These are phyloP conservation scores for Brotula barbata DNA, from an alignment of 2,797 vertebrate genomes.

Conservation along the genomic window DNA sequence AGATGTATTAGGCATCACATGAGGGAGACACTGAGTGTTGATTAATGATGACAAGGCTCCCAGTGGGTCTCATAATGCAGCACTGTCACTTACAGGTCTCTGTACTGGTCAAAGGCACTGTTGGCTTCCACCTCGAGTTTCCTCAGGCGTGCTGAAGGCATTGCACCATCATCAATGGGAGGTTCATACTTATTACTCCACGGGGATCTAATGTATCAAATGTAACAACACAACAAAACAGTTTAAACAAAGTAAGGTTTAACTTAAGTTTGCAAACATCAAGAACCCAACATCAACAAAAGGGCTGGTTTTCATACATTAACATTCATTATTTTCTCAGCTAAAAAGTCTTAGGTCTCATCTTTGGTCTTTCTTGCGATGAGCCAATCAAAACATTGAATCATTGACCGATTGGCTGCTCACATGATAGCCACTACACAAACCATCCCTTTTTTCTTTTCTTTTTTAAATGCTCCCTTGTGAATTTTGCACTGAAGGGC, in stretches of 20 bases:
- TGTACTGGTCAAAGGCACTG: conserved; percentile 99
- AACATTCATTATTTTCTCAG: too few relatives aligned
- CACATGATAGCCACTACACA: background rate
- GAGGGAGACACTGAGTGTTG: background rate
- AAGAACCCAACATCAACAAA: too few relatives aligned
- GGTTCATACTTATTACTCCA: conserved; percentile 99
- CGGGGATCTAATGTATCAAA: conserved; percentile 84
- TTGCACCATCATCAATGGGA: conserved; percentile 96
- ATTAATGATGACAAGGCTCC: conserved; percentile 1
- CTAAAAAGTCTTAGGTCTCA: too few relatives aligned
- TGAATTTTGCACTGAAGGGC: too few relatives aligned
- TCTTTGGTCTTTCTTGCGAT: too few relatives aligned
- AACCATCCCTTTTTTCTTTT: background rate
- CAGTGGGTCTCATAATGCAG: too few relatives aligned
- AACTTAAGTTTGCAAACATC: too few relatives aligned
- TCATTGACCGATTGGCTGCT: too few relatives aligned
- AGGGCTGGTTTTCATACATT: too few relatives aligned
- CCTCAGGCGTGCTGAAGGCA: conserved; percentile 95
- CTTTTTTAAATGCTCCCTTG: too few relatives aligned
- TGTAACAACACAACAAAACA: background rate
- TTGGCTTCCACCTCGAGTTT: conserved; percentile 99
- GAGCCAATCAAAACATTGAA: too few relatives aligned
- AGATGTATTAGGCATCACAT: conserved; percentile 23
- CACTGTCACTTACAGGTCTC: conserved; percentile 92
- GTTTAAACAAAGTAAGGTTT: too few relatives aligned